These are phyloP conservation scores for Synergus umbraculus DNA, from an alignment of 2,888 invertebrate genomes.

Conservation along the genomic window DNA sequence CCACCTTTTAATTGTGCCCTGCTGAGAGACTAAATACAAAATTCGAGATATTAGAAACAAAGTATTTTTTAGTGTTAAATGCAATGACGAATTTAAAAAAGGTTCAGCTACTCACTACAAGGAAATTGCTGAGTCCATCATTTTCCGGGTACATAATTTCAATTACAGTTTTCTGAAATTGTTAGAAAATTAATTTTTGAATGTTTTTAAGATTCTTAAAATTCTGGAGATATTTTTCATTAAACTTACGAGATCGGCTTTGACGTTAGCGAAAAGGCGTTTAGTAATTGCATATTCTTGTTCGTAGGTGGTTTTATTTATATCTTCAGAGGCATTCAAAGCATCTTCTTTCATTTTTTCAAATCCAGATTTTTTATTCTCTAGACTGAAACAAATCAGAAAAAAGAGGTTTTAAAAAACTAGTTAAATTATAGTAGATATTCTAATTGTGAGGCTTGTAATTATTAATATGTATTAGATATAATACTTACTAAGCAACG, in stretches of 20 bases:
- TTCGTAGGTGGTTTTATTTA: slow-evolving; percentile 53
- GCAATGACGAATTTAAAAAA: neutral
- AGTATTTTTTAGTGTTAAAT: slow-evolving; percentile 3
- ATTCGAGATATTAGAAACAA: neutral
- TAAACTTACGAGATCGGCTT: slow-evolving; percentile 66
- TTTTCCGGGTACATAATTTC: neutral
- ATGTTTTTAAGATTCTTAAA: neutral
- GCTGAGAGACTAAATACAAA: slow-evolving; percentile 62
- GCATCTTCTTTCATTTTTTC: slow-evolving; percentile 64
- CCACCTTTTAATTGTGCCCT: slow-evolving; percentile 65
- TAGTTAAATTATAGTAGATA: too few relatives aligned
- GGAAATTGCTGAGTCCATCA: neutral
- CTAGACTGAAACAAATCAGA: slow-evolving; percentile 59
- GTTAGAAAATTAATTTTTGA: neutral
- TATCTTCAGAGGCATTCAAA: slow-evolving; percentile 53
- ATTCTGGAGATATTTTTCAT: neutral
- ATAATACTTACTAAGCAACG: slow-evolving; percentile 61
- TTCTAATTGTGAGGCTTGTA: neutral
- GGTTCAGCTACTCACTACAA: neutral
- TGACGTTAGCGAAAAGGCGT: slow-evolving; percentile 60
- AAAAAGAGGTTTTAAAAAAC: too few relatives aligned
- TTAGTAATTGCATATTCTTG: slow-evolving; percentile 57
- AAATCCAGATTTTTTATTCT: slow-evolving; percentile 61
- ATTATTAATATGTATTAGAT: neutral
- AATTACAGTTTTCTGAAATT: neutral